Evolutionary conservation across 2,888 invertebrate genomes (phyloP).

Genomic region (Tyria jacobaeae): DNA sequence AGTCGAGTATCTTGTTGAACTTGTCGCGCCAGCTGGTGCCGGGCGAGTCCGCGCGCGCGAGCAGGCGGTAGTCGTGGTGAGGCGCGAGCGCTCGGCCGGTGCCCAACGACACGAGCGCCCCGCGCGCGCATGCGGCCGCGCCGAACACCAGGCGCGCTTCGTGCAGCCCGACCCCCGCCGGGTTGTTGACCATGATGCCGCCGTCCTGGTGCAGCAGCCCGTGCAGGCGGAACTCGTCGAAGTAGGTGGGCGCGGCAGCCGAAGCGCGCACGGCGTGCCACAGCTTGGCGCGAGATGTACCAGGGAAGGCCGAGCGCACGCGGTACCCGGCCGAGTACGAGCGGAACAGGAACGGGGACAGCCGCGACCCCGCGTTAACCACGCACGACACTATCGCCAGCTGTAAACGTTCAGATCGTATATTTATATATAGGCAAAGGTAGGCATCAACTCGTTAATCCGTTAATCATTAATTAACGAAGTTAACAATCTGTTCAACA

Average conservation of each 20-base stretch:
- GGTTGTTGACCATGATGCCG: constrained; percentile 95
- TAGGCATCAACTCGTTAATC: no score
- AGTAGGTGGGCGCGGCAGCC: constrained; percentile 97
- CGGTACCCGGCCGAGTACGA: constrained; percentile 92
- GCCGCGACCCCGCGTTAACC: constrained; percentile 89
- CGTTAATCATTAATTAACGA: no score
- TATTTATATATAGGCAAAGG: no score
- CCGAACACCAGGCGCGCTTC: constrained; percentile 95
- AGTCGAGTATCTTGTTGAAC: constrained; percentile 92
- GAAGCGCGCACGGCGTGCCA: constrained; percentile 96
- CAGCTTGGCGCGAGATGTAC: constrained; percentile 89
- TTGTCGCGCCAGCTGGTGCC: constrained; percentile 91
- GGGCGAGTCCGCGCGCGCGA: constrained; percentile 33
- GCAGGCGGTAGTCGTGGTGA: constrained; percentile 30
- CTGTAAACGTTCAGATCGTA: constrained; percentile 66
- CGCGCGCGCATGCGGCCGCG: constrained; percentile 87
- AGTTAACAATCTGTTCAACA: no score
- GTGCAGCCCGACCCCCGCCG: constrained; percentile 94
- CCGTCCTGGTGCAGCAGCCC: constrained; percentile 92
- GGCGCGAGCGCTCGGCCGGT: constrained; percentile 87
- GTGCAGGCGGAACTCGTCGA: constrained; percentile 92
- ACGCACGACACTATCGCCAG: constrained; percentile 93
- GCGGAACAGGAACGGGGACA: constrained; percentile 93
- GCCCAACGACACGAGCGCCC: constrained; percentile 93
- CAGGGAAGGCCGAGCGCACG: constrained; percentile 90